A percentile compares a stretch with the other conserved stretches of the same genome.
phyloP scores from a whole-genome alignment of 1,140 invertebrate genomes.

The Brachionus plicatilis region DNA sequence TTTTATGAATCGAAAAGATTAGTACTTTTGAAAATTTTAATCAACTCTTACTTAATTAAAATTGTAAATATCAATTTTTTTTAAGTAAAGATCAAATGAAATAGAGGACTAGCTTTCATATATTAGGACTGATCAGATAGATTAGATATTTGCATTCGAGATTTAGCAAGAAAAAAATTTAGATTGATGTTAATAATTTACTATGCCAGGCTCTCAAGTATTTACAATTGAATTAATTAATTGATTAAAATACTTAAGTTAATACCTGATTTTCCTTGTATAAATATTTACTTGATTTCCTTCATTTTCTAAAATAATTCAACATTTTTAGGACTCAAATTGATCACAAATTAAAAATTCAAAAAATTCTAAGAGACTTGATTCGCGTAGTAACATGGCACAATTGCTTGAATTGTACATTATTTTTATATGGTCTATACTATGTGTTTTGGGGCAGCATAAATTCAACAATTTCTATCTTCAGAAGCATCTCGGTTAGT shows the following conservation, averaged over 20 bases:
- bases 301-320: neutral
- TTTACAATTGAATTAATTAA: constrained; percentile 28
- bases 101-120: neutral
- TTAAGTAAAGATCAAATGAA: neutral
- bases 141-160: neutral
- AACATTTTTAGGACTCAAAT: neutral
- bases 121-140: neutral
- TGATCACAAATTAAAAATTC: neutral
- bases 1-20: neutral
- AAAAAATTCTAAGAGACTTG: neutral
- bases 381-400: neutral
- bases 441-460: neutral
- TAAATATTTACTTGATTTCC: constrained; percentile 14
- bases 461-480: neutral
- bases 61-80: constrained; percentile 30
- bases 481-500: neutral
- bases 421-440: neutral
- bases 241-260: constrained; percentile 36
- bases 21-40: neutral
- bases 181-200: neutral
- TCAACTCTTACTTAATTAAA: neutral
- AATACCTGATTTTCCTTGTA: constrained; percentile 28
- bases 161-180: neutral
- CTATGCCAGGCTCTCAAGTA: neutral
- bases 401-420: neutral